phyloP scores from a whole-genome alignment of 2,888 invertebrate species.

The Trichogramma evanescens region DNA sequence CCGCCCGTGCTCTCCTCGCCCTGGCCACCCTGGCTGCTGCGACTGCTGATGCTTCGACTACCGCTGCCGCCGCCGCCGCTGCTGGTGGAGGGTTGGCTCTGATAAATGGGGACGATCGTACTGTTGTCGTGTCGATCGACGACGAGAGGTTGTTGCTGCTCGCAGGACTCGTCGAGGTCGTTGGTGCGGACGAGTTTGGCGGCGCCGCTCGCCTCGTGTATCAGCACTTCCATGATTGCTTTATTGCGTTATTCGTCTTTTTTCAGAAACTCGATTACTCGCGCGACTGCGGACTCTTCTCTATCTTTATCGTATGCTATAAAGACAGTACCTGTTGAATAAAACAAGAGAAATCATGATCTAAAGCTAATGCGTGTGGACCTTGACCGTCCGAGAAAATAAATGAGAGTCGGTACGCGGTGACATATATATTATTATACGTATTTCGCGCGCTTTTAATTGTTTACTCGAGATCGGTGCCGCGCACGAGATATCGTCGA shows the following conservation, averaged over 20 bases:
- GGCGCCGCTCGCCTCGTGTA: conserved; percentile 39
- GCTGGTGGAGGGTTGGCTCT: not conserved
- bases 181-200: conserved; percentile 6
- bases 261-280: no score
- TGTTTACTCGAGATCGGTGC: no score
- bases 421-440: no score
- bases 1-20: not conserved
- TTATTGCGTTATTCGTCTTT: not conserved
- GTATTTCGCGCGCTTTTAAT: no score
- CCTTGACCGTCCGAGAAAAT: no score
- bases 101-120: not conserved
- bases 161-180: not conserved
- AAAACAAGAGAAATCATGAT: no score
- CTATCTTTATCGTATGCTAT: no score
- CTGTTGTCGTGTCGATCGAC: not conserved
- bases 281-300: no score
- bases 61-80: not conserved
- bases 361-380: no score
- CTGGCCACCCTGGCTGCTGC: not conserved
- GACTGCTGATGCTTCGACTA: not conserved
- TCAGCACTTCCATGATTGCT: conserved; percentile 38
- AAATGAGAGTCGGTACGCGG: no score
- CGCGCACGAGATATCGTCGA: no score
- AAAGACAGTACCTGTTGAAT: no score
- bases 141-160: not conserved